Conservation (phyloP, 2,888 invertebrate species). For the Platypus cylindrus region DNA sequence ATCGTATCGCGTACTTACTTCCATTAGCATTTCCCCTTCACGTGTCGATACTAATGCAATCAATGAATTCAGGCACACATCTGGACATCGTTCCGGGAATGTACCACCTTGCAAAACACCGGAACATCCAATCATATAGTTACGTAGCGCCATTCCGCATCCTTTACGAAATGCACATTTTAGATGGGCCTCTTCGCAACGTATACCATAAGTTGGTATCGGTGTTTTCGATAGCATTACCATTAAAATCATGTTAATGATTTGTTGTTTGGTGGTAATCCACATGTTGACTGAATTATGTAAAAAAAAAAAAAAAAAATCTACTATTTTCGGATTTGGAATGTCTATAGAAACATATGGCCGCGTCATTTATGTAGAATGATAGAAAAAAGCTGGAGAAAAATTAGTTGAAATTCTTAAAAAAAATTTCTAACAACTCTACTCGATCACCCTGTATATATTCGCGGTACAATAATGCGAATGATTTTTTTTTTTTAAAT, state of each 20-base stretch:
- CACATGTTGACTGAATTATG: slow-evolving; percentile 33
- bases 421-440: too few species aligned
- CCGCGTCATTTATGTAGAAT: too few species aligned
- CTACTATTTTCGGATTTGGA: too few species aligned
- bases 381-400: too few species aligned
- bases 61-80: slow-evolving; percentile 61
- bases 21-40: slow-evolving; percentile 65
- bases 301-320: too few species aligned
- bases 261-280: too few species aligned
- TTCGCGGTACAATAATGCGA: too few species aligned
- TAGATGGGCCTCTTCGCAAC: slow-evolving; percentile 55
- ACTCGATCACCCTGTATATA: too few species aligned
- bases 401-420: too few species aligned
- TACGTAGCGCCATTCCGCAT: slow-evolving; percentile 64
- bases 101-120: slow-evolving; percentile 46
- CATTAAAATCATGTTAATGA: slow-evolving; percentile 31
- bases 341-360: too few species aligned
- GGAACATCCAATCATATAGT: slow-evolving; percentile 62
- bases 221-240: slow-evolving; percentile 28
- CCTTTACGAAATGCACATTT: slow-evolving; percentile 65
- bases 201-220: slow-evolving; percentile 23
- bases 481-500: too few species aligned
- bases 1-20: too few species aligned
- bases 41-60: slow-evolving; percentile 68
- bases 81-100: slow-evolving; percentile 45